Percentiles rank a stretch among this genome's conserved stretches.
phyloP scores from a whole-genome alignment of 2,888 invertebrate genomes.

The Pilophorus perplexus region DNA sequence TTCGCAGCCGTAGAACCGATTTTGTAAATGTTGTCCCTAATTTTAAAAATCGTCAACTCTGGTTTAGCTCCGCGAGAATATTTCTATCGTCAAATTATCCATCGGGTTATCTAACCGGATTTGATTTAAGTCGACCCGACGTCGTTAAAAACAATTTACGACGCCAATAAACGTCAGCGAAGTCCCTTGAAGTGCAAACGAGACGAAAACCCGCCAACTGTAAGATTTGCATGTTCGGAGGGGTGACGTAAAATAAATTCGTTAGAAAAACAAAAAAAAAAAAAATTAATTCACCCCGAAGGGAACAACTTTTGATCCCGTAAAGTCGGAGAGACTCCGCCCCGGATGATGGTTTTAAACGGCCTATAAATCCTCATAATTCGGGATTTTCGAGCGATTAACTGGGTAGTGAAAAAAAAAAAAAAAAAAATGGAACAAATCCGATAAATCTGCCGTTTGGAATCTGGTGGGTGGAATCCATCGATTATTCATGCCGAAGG shows the following conservation, averaged over 20 bases:
- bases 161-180: too few relatives aligned
- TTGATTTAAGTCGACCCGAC: too few relatives aligned
- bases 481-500: conserved; percentile 22
- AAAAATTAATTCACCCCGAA: not conserved
- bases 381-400: too few relatives aligned
- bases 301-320: not conserved
- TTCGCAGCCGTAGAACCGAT: too few relatives aligned
- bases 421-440: not conserved
- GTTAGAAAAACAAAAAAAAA: not conserved
- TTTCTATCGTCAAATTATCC: too few relatives aligned
- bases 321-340: not conserved
- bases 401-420: conserved; percentile 1
- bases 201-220: not conserved
- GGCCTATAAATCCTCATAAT: too few relatives aligned
- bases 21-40: too few relatives aligned
- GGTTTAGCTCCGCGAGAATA: too few relatives aligned
- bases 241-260: not conserved
- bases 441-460: too few relatives aligned
- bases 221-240: not conserved
- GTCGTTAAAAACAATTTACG: not conserved
- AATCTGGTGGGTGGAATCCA: not conserved
- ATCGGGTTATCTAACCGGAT: too few relatives aligned
- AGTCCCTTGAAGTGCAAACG: not conserved
- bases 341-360: too few relatives aligned
- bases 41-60: too few relatives aligned